phyloP scores from a whole-genome alignment of 37 sponge, comb jelly and placozoan genomes.

The Cliona cf. orientalis region DNA sequence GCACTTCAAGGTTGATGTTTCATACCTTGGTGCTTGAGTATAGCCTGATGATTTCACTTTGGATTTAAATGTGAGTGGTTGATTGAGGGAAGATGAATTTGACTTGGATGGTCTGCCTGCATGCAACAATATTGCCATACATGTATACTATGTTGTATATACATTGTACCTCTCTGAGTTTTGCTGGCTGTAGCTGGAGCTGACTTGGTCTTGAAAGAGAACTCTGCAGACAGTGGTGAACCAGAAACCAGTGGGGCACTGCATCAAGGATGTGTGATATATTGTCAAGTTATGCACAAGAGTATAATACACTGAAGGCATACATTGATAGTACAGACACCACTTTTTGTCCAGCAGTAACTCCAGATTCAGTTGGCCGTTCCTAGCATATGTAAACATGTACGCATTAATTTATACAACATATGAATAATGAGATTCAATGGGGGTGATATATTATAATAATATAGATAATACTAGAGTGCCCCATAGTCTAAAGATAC shows the following conservation, averaged over 20 bases:
- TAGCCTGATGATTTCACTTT: conserved; percentile 96
- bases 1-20: neutral
- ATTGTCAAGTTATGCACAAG: too few relatives aligned
- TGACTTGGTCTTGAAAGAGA: conserved; percentile 19
- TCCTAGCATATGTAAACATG: neutral
- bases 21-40: conserved; percentile 57
- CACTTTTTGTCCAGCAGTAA: neutral
- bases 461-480: neutral
- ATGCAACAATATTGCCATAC: neutral
- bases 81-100: conserved; percentile 21
- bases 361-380: neutral
- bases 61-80: conserved; percentile 84
- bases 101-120: neutral
- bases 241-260: conserved; percentile 62
- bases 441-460: neutral
- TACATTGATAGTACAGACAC: conserved; percentile 51
- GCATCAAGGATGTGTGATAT: neutral
- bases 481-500: too few relatives aligned
- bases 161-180: neutral
- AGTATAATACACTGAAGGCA: neutral
- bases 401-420: neutral
- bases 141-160: neutral
- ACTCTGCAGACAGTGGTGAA: conserved; percentile 70
- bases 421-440: neutral
- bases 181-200: conserved; percentile 3